A percentile compares a stretch with the other conserved stretches of the same genome.
phyloP scores from a whole-genome alignment of 2,113 vertebrate species.

The Pao palembangensis region DNA sequence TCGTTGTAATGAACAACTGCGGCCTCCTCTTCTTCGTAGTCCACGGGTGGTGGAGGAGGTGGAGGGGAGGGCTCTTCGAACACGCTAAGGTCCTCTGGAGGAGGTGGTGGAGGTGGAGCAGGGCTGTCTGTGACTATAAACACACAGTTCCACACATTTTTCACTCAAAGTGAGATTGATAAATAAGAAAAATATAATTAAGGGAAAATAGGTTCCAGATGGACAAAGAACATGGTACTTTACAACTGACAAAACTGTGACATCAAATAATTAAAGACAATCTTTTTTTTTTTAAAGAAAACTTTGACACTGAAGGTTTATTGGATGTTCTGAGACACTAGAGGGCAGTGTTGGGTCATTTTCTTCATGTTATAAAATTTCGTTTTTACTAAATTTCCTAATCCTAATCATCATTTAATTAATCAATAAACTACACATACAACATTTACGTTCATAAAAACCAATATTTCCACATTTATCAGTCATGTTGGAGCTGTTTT shows the following conservation, averaged over 20 bases:
- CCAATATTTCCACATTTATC: too few relatives aligned
- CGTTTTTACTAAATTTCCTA: neutral
- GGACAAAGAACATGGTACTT: too few relatives aligned
- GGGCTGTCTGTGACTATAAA: conserved; percentile 92
- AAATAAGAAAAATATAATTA: neutral
- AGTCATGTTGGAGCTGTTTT: too few relatives aligned
- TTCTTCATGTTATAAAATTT: neutral
- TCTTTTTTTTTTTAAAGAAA: neutral
- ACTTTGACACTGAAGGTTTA: neutral
- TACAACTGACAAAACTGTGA: too few relatives aligned
- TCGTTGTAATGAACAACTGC: conserved; percentile 94
- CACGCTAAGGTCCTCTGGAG: conserved; percentile 90
- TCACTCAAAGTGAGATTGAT: neutral
- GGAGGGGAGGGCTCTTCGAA: conserved; percentile 94
- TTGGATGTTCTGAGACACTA: neutral
- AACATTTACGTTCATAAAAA: too few relatives aligned
- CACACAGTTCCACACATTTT: neutral
- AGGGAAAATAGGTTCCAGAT: too few relatives aligned
- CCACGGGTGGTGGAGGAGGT: conserved; percentile 91
- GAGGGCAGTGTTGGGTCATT: neutral
- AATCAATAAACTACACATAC: too few relatives aligned
- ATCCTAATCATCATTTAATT: too few relatives aligned
- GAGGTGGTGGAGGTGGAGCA: conserved; percentile 91
- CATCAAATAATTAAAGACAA: too few relatives aligned
- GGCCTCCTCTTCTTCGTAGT: conserved; percentile 96